Percentiles rank a stretch among this genome's conserved stretches.
Evolutionary conservation across 35 echinoderm and acorn worm genomes (phyloP).

Genomic region (Lytechinus variegatus): DNA sequence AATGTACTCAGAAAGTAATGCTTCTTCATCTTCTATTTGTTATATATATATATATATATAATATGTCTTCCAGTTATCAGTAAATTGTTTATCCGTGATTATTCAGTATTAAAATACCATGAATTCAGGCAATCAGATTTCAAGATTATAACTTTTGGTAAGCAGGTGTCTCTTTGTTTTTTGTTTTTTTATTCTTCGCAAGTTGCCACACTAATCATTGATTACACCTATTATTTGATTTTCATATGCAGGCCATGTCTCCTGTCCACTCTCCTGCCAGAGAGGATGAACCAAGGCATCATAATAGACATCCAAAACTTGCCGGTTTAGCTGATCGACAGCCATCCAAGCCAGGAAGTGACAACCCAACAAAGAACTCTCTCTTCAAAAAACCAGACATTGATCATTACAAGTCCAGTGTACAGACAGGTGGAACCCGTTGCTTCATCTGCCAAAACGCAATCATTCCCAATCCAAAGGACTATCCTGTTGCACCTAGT

Average conservation of each 20-base stretch:
- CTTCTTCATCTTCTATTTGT: neutral
- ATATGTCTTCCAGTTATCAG: neutral
- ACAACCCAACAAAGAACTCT: neutral
- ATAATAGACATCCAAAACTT: neutral
- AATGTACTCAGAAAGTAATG: neutral
- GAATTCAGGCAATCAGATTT: neutral
- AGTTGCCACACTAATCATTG: neutral
- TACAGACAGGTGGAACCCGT: slow-evolving; percentile 5
- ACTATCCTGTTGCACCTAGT: slow-evolving; percentile 56
- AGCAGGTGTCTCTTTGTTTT: neutral
- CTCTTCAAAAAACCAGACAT: slow-evolving; percentile 87
- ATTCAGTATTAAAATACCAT: neutral
- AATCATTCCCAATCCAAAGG: slow-evolving; percentile 63
- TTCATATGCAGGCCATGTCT: neutral
- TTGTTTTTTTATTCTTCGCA: neutral
- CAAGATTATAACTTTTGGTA: neutral
- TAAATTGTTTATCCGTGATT: neutral
- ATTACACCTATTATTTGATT: neutral
- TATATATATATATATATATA: neutral
- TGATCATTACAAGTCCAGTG: slow-evolving; percentile 72
- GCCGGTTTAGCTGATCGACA: neutral
- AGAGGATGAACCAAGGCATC: slow-evolving; percentile 22
- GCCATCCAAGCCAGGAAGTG: neutral
- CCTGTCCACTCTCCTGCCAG: slow-evolving; percentile 31
- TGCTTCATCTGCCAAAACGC: slow-evolving; percentile 79